Base-by-base conservation (phyloP, 2,113 vertebrate genomes). In the Pandion haliaetus region DNA sequence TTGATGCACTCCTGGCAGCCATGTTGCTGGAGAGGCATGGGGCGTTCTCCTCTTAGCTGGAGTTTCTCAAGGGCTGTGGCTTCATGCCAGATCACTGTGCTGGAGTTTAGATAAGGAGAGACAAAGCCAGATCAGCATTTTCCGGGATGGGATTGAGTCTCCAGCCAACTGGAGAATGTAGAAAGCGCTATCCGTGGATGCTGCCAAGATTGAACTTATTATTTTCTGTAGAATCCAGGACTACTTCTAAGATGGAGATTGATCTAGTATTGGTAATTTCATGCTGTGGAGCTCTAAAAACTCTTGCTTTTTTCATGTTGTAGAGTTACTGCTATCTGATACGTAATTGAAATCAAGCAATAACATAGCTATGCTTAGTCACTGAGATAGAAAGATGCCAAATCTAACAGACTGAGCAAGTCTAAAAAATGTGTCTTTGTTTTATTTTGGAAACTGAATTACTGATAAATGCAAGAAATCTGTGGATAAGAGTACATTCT, bases 371-470 rank as follows among this genome's bases (percentile, higher is more conserved):
- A 2, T 57, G 7, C 28, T 81, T 77, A 83, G 49, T 70, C 79
- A 26, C 34, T 47, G 57, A 20, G 36, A 42, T 32, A 72, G 38
- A 63, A 85, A 80, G 40, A 73, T 88, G 82, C 28, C 82, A 92
- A 90, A 65, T 78, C n/a, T 52, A 66, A 69, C 72, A 92, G 54
- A 54, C 55, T 66, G 59, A 88, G 31, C 31, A 83, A 72, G 50
- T 66, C 58, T 77, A 44, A 84, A 93, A 95, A 55, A 44, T 65
- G 25, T 63, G 45, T 69, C 58, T 86, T 85, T 85, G 57, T 82
- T 94, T 79, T 94, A 34, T 77, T 93, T 93, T 86, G 82, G 76
- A 96, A 88, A 66, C 31, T 40, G n/a, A 71, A 66, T 86, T 86
- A 58, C 14, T 88, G 74, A 28, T 86, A 78, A 78, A 36, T 59